Evolutionary conservation across 2,797 vertebrate species (phyloP), one percentile per base, ranked within the genome.

Genomic region (Coendou prehensilis): DNA sequence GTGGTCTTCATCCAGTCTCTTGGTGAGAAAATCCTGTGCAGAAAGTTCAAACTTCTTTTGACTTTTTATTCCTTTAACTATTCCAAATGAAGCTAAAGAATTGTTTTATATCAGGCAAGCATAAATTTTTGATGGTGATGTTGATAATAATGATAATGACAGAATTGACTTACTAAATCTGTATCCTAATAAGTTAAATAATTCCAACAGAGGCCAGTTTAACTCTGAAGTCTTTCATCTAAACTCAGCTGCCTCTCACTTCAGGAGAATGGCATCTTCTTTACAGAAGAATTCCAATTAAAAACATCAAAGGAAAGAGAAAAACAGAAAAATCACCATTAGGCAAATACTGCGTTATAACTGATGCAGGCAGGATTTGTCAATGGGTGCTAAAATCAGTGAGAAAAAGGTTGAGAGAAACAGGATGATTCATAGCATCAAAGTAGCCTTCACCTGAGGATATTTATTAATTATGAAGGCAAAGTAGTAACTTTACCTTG

Each of bases 301-400:
- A 73, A 78, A 64, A 91, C 57, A 37, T 86, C 64, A 59, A 94
- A 92, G 50, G 75, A 88, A 41, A 57, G 59, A 71, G 26, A 47
- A 18, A 95, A 84, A 78, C n/a, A 78, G 73, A 94, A 97, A 45
- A 84, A 50, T 56, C 54, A 87, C 33, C 69, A 15, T 33, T 69
- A 81, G 59, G 63, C 57, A 90, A 93, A 79, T 83, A 37, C 47
- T 87, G 17, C 1, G 23, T 28, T 90, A 83, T 61, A 73, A 76
- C 6, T 2, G 22, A 82, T 18, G 7, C 0, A 69, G 69, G 20
- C 41, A 87, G 64, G 47, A 59, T 81, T 20, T 14, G 52, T 67
- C 67, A 45, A 2, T 28, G 13, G 67, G 50, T 84, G 22, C 33
- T 91, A 57, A 91, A 85, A 82, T 56, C 54, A 86, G 9, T 41